phyloP scores from a whole-genome alignment of 2,113 vertebrate species.

The Platycercus adscitus region DNA sequence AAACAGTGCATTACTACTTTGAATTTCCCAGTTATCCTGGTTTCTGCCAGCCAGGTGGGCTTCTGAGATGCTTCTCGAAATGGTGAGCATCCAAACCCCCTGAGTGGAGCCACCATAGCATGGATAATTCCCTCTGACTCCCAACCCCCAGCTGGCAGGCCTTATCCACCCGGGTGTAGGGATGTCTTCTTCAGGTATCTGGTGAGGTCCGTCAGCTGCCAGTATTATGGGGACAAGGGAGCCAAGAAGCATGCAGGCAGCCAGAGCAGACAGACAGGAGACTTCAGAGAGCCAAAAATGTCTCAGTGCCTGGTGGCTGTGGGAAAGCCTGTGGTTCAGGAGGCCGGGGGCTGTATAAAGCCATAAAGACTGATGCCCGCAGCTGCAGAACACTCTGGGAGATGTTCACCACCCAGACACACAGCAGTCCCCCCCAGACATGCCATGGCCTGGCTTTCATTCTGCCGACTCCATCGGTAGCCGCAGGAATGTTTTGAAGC shows the following conservation, averaged over 20 bases:
- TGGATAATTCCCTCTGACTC: neutral
- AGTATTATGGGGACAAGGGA: neutral
- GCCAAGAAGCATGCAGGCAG: neutral
- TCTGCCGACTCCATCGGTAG: conserved; percentile 35
- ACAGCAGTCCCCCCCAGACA: conserved; percentile 17
- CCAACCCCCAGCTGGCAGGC: neutral
- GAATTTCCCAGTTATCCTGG: neutral
- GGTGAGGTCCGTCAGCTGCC: neutral
- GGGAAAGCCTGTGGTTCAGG: neutral
- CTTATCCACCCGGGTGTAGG: neutral
- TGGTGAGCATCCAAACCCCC: neutral
- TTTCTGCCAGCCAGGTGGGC: neutral
- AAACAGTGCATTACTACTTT: neutral
- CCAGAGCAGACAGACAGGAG: neutral
- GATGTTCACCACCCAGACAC: conserved; percentile 46
- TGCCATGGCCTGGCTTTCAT: conserved; percentile 34
- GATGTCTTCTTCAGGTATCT: neutral
- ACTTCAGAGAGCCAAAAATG: neutral
- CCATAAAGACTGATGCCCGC: neutral
- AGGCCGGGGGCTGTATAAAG: neutral
- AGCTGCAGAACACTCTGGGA: conserved; percentile 2
- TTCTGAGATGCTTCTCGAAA: neutral
- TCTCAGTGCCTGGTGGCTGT: neutral
- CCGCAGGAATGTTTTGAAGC: conserved; percentile 47
- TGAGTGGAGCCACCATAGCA: rapidly evolving